These are phyloP conservation scores for Medauroidea extradentata DNA, from an alignment of 1,140 invertebrate genomes.

Conservation along the genomic window DNA sequence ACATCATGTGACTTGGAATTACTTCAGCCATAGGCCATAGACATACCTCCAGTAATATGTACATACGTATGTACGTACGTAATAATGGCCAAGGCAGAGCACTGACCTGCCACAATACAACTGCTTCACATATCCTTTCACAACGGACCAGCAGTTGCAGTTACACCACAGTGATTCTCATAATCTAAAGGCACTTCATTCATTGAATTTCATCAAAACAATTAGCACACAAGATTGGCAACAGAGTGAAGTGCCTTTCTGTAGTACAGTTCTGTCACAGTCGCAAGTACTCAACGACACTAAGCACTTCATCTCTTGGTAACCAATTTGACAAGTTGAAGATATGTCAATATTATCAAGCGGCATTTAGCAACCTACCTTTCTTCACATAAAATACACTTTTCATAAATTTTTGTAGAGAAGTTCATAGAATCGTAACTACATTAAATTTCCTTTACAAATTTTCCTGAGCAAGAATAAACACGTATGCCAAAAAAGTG, in stretches of 20 bases:
- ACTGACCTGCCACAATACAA: slow-evolving; percentile 13
- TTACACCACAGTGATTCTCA: background rate
- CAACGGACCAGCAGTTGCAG: no score
- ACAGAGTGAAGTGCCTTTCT: slow-evolving; percentile 19
- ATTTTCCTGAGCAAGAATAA: slow-evolving; percentile 18
- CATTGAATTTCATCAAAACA: slow-evolving; percentile 17
- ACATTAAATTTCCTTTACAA: background rate
- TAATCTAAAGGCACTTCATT: slow-evolving; percentile 19
- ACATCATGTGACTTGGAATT: no score
- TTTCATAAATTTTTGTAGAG: slow-evolving; percentile 1
- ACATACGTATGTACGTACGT: no score
- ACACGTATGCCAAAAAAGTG: slow-evolving; percentile 5
- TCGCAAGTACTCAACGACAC: background rate
- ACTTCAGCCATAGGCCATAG: no score
- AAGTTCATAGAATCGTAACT: slow-evolving; percentile 3
- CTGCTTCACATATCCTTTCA: slow-evolving; percentile 1
- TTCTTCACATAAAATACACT: slow-evolving; percentile 12
- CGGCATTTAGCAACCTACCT: slow-evolving; percentile 9
- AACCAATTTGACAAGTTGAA: slow-evolving; percentile 17
- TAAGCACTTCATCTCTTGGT: slow-evolving; percentile 20
- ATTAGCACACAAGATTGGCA: slow-evolving; percentile 10
- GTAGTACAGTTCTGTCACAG: background rate
- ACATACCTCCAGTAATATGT: no score
- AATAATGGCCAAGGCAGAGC: slow-evolving; percentile 5
- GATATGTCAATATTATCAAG: slow-evolving; percentile 12